Conservation (phyloP, 2,797 vertebrate genomes). For the Mionectes olivaceus region DNA sequence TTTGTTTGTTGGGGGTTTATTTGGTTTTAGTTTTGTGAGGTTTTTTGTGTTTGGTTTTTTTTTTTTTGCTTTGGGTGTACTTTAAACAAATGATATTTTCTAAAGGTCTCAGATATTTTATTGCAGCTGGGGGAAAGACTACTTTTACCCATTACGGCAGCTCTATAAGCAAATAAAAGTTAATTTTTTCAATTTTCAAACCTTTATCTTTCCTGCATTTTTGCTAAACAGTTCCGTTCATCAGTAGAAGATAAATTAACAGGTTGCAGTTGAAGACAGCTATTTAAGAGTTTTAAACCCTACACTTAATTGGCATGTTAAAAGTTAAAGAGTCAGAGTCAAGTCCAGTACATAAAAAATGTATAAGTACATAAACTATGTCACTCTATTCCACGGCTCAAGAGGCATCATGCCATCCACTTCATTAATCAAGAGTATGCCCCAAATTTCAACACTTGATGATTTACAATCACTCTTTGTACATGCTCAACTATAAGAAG, state of each 20-base stretch:
- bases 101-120: neutral
- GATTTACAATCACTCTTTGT: neutral
- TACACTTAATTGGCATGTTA: slow-evolving; percentile 64
- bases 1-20: no score
- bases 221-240: slow-evolving; percentile 17
- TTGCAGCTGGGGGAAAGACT: neutral
- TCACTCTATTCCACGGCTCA: neutral
- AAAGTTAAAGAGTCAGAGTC: slow-evolving; percentile 67
- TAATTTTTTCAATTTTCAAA: neutral
- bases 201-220: neutral
- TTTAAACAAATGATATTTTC: neutral
- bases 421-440: slow-evolving; percentile 10
- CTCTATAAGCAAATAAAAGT: neutral
- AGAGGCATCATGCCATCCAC: slow-evolving; percentile 26
- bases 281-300: slow-evolving; percentile 52
- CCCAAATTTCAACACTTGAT: neutral
- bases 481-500: neutral
- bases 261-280: slow-evolving; percentile 21
- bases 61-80: neutral
- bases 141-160: neutral
- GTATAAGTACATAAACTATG: slow-evolving; percentile 32
- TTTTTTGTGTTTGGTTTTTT: no score
- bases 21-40: no score
- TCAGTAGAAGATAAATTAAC: slow-evolving; percentile 59
- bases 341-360: slow-evolving; percentile 47